Evolutionary conservation across 2,888 invertebrate species (phyloP).

Genomic region (Campopleginae sp.): DNA sequence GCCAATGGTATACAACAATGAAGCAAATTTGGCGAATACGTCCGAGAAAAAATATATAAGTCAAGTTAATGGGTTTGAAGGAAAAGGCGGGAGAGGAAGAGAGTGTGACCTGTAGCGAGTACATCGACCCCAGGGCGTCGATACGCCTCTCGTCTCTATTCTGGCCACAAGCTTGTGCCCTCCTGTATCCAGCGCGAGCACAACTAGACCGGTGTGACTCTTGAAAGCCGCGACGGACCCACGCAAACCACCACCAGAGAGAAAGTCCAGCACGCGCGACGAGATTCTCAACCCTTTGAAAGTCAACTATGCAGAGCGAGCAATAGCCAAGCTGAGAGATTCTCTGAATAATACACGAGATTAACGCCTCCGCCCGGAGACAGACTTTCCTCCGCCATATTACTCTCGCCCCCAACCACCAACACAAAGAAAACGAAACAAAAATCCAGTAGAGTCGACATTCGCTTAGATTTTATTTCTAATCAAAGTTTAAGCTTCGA

Average conservation of each 20-base stretch:
- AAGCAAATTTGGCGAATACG: not conserved
- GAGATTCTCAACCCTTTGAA: conserved; percentile 52
- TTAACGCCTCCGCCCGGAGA: conserved; percentile 68
- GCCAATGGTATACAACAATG: not conserved
- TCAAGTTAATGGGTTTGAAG: conserved; percentile 22
- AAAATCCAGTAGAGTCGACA: not conserved
- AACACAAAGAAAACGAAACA: not conserved
- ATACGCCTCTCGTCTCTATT: conserved; percentile 50
- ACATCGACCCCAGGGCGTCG: conserved; percentile 60
- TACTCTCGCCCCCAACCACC: not conserved
- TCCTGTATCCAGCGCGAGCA: conserved; percentile 42
- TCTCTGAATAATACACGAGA: conserved; percentile 73
- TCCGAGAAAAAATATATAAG: not conserved
- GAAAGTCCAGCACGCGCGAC: conserved; percentile 40
- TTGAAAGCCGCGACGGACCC: conserved; percentile 43
- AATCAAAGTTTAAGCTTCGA: not conserved
- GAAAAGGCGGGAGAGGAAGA: not conserved
- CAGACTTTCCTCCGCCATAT: conserved; percentile 50
- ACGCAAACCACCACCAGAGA: conserved; percentile 32
- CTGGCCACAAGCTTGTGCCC: conserved; percentile 42
- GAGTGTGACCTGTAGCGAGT: conserved; percentile 47
- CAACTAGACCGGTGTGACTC: conserved; percentile 44
- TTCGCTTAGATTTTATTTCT: not conserved
- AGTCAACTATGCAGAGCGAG: conserved; percentile 31
- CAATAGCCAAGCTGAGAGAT: conserved; percentile 58